These are phyloP conservation scores for Xenops minutus DNA, from an alignment of 2,797 vertebrate species.

Conservation along the genomic window DNA sequence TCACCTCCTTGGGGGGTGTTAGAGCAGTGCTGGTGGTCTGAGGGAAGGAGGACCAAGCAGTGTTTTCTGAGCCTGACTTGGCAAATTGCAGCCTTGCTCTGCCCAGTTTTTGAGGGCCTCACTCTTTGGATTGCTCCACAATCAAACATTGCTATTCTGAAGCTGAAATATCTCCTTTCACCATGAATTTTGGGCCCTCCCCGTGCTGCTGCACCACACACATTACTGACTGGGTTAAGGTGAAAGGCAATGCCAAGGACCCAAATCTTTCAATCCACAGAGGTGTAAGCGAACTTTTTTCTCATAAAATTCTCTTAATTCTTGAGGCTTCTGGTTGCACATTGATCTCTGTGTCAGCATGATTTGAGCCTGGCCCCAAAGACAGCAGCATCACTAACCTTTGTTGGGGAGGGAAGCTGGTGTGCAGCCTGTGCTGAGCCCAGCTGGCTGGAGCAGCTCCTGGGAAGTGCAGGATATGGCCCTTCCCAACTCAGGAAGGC, in stretches of 20 bases:
- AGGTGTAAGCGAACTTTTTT: neutral
- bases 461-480: neutral
- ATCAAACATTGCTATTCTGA: neutral
- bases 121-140: neutral
- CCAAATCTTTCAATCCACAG: neutral
- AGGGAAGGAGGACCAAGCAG: neutral
- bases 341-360: neutral
- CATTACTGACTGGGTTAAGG: fast-evolving
- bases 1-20: neutral
- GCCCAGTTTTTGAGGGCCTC: neutral
- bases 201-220: neutral
- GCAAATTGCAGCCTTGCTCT: neutral
- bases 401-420: neutral
- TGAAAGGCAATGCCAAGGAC: neutral
- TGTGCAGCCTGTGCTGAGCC: neutral
- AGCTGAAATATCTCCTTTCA: neutral
- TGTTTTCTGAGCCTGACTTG: neutral
- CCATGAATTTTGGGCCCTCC: fast-evolving
- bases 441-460: neutral
- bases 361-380: neutral
- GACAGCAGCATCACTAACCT: neutral
- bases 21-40: neutral
- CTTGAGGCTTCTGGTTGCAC: neutral
- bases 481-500: neutral
- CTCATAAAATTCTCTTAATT: neutral